Evolutionary conservation across 2,888 invertebrate genomes (phyloP).

Genomic region (Drosophila anomalata): DNA sequence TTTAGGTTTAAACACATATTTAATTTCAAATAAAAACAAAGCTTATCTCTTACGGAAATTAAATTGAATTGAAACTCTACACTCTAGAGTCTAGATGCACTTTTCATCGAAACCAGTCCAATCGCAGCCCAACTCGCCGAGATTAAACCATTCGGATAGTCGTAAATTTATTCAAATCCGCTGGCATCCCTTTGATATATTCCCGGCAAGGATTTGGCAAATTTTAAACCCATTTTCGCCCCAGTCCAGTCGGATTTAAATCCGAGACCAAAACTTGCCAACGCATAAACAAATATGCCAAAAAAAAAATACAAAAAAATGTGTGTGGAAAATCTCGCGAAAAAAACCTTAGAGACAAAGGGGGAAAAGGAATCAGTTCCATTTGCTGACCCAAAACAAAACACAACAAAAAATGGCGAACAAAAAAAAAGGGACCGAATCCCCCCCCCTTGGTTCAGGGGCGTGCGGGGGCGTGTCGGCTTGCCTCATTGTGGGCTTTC

Average conservation of each 20-base stretch:
- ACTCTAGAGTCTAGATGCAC: not conserved
- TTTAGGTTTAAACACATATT: not conserved
- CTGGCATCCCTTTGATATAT: slow-evolving; percentile 31
- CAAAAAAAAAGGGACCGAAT: slow-evolving; percentile 60
- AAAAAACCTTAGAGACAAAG: slow-evolving; percentile 12
- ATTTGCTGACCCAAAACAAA: slow-evolving; percentile 47
- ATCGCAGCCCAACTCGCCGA: slow-evolving; percentile 10
- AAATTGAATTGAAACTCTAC: not conserved
- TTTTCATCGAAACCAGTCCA: slow-evolving; percentile 5
- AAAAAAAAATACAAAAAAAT: slow-evolving; percentile 4
- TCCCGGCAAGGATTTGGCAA: slow-evolving; percentile 32
- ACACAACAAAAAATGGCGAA: slow-evolving; percentile 34
- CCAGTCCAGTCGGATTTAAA: slow-evolving; percentile 16
- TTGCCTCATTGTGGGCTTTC: slow-evolving; percentile 22
- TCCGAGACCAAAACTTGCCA: slow-evolving; percentile 26
- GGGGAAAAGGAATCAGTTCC: slow-evolving; percentile 18
- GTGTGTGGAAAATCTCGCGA: slow-evolving; percentile 19
- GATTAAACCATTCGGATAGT: slow-evolving; percentile 27
- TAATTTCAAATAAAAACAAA: not conserved
- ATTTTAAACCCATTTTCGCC: slow-evolving; percentile 33
- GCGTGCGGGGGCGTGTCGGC: slow-evolving; percentile 24
- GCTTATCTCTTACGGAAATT: slow-evolving; percentile 13
- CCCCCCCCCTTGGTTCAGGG: slow-evolving; percentile 46
- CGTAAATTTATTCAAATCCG: slow-evolving; percentile 33
- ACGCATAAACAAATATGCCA: slow-evolving; percentile 37